Evolutionary conservation across 1,140 invertebrate species (phyloP), one percentile per base, ranked within the genome.

Genomic region (Drosophila sp.): DNA sequence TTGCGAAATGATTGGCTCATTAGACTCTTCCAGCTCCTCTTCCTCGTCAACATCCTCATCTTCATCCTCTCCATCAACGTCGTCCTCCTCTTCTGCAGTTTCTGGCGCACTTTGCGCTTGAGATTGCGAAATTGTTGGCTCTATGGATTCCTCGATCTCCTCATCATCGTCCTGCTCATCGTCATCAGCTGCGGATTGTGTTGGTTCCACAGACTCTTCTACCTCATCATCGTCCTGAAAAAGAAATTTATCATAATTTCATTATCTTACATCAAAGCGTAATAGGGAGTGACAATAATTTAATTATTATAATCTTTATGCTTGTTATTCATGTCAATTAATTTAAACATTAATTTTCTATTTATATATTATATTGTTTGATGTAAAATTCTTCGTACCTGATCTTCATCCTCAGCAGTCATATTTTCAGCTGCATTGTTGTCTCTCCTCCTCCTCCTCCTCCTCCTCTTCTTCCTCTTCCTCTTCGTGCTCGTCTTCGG

Each of bases 361-460:
- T n/a, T n/a, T n/a, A n/a, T n/a, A n/a, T n/a, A n/a, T n/a, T n/a
- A n/a, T n/a, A n/a, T n/a, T n/a, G n/a, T n/a, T n/a, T n/a, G n/a
- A n/a, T n/a, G n/a, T 6, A 5, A 29, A 29, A 29, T 29, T 7
- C 2, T 5, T 29, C 27, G 21, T 29, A 80, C 46, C 77, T 74
- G 5, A 59, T 87, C 70, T 4, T 76, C 57, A n/a, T 72, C 80
- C 38, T 92, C 83, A 46, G 82, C 84, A 32, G 82, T 91, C 64
- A 92, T 84, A 74, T 92, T 87, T 54, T 86, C 79, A 13, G 91
- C 90, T 36, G 92, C 91, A 58, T 92, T 91, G 29, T 93, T 90
- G 25, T 91, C 72, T 7, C n/a, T n/a, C n/a, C n/a, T n/a, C n/a
- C n/a, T n/a, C n/a, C n/a, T 76, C 79, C 27, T 90, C 80, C 50